phyloP scores from a whole-genome alignment of 2,797 vertebrate species.

The Sebastes glaucus region DNA sequence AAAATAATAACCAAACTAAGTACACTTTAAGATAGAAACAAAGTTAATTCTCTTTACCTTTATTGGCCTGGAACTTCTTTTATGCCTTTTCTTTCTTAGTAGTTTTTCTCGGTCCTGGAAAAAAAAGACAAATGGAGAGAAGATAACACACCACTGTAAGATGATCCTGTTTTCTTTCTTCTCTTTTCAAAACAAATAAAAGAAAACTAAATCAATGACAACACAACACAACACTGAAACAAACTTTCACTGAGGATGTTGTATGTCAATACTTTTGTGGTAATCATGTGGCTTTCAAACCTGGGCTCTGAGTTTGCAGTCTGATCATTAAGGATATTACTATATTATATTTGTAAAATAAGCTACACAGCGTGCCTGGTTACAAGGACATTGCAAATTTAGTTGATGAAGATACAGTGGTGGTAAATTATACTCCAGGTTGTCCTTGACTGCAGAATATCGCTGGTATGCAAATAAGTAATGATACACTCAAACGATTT shows the following conservation, averaged over 20 bases:
- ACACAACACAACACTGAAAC: neutral
- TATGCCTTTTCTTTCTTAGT: slow-evolving; percentile 94
- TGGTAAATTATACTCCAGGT: neutral
- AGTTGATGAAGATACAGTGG: neutral
- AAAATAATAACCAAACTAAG: neutral
- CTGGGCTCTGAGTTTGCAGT: fast-evolving
- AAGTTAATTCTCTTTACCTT: slow-evolving; percentile 82
- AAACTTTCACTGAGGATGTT: neutral
- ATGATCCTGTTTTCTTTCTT: neutral
- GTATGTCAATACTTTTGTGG: neutral
- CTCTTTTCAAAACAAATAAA: neutral
- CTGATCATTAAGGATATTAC: neutral
- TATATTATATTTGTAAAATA: neutral
- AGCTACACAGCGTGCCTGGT: neutral
- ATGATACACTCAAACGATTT: no score
- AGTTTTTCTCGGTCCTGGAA: slow-evolving; percentile 95
- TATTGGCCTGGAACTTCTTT: slow-evolving; percentile 95
- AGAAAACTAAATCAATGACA: neutral
- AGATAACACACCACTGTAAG: neutral
- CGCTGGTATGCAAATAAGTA: neutral
- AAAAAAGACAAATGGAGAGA: neutral
- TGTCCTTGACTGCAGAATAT: neutral
- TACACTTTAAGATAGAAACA: neutral
- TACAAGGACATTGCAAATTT: neutral
- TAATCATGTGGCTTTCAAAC: neutral